A percentile compares a stretch with the other conserved stretches of the same genome.
Conservation (phyloP, 35 echinoderm and acorn worm species). For the Apostichopus parvimensis region DNA sequence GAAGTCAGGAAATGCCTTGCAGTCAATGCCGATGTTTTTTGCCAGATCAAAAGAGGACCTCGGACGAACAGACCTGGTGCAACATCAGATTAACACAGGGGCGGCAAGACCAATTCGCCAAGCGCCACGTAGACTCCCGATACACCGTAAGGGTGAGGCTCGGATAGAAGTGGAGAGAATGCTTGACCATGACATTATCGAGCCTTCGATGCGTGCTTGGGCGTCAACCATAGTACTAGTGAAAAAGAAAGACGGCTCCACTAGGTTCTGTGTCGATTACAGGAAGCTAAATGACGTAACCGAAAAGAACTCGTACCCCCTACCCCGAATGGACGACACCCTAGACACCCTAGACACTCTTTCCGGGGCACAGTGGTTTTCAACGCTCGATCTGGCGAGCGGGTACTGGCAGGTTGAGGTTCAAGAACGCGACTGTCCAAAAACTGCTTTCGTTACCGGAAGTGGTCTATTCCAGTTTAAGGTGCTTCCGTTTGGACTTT, state of each 20-base stretch:
- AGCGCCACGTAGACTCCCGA: slow-evolving; percentile 51
- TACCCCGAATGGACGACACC: too few species aligned
- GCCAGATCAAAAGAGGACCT: slow-evolving; percentile 50
- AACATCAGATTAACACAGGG: slow-evolving; percentile 61
- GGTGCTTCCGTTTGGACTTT: too few species aligned
- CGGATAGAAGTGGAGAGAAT: slow-evolving; percentile 62
- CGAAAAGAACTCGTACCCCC: too few species aligned
- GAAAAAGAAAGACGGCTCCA: slow-evolving; percentile 76
- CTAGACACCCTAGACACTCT: too few species aligned
- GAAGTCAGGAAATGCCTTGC: slow-evolving; percentile 9
- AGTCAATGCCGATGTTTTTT: slow-evolving; percentile 22
- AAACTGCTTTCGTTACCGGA: slow-evolving; percentile 70
- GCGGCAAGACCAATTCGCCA: slow-evolving; percentile 56
- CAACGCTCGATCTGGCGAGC: too few species aligned
- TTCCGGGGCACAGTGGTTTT: too few species aligned
- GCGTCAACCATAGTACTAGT: slow-evolving; percentile 66
- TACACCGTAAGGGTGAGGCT: slow-evolving; percentile 27
- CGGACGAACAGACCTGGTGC: slow-evolving; percentile 51
- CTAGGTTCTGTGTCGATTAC: slow-evolving; percentile 75
- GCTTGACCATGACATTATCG: neutral
- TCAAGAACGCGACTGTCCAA: slow-evolving; percentile 49
- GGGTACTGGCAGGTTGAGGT: neutral
- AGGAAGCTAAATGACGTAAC: neutral
- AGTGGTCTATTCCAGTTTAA: slow-evolving; percentile 36
- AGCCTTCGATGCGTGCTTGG: slow-evolving; percentile 67